phyloP scores from a whole-genome alignment of 2,888 invertebrate species.

The Erebia aethiops region DNA sequence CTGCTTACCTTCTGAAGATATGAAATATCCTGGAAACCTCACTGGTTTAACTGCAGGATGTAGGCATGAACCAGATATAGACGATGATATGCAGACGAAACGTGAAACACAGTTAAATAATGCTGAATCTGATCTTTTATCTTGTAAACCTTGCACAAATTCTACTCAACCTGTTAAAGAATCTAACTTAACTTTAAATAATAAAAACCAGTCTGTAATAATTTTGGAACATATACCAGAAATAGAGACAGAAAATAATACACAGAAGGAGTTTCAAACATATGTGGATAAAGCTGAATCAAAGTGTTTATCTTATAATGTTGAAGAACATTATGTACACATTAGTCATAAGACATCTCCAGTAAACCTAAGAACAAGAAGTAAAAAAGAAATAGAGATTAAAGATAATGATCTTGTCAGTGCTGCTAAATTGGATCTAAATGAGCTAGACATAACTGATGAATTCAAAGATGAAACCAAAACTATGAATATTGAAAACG shows the following conservation, averaged over 20 bases:
- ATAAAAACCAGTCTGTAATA: background rate
- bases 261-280: background rate
- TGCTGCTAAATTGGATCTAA: background rate
- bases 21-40: background rate
- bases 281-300: background rate
- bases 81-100: background rate
- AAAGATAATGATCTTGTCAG: background rate
- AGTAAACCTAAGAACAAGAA: background rate
- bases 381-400: background rate
- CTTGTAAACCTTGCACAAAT: background rate
- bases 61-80: background rate
- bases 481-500: background rate
- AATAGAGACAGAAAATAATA: background rate
- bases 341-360: background rate
- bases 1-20: background rate
- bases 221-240: background rate
- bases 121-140: background rate
- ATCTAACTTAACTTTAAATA: background rate
- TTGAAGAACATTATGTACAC: background rate
- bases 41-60: background rate
- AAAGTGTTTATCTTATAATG: background rate
- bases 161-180: background rate
- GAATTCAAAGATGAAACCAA: conserved; percentile 1
- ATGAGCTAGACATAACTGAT: background rate
- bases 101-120: background rate